Conservation (phyloP, 1,140 invertebrate genomes). For the Triops longicaudatus region DNA sequence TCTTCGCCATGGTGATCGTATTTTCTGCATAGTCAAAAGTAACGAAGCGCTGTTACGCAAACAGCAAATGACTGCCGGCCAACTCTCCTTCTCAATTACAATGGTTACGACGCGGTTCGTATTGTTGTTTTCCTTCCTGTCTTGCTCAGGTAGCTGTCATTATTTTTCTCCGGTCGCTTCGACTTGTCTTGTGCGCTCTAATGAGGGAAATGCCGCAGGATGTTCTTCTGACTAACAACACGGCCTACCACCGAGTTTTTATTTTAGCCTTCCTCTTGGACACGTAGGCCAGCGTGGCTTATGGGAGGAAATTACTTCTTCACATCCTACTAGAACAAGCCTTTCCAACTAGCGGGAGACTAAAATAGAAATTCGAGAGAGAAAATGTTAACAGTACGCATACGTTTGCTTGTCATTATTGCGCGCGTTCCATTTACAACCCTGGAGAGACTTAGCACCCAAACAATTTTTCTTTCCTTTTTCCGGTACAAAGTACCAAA, state of each 20-base stretch:
- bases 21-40: constrained; percentile 9
- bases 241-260: background rate
- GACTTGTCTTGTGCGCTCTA: background rate
- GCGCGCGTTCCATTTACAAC: no score
- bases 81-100: background rate
- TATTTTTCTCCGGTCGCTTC: background rate
- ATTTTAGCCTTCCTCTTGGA: background rate
- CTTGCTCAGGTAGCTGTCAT: background rate
- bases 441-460: no score
- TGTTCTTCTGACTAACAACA: background rate
- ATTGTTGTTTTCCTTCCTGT: background rate
- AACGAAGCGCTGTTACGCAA: background rate
- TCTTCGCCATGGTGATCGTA: constrained; percentile 24
- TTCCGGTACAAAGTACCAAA: no score
- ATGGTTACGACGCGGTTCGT: background rate
- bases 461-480: no score
- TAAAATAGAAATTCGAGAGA: background rate
- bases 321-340: constrained; percentile 3
- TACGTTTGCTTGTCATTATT: no score
- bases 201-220: background rate
- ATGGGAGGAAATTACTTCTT: background rate
- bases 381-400: no score
- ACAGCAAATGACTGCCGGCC: background rate
- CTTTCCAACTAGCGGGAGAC: background rate
- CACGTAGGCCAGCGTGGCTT: constrained; percentile 4